phyloP scores from a whole-genome alignment of 2,113 vertebrate genomes.

The Pao palembangensis region DNA sequence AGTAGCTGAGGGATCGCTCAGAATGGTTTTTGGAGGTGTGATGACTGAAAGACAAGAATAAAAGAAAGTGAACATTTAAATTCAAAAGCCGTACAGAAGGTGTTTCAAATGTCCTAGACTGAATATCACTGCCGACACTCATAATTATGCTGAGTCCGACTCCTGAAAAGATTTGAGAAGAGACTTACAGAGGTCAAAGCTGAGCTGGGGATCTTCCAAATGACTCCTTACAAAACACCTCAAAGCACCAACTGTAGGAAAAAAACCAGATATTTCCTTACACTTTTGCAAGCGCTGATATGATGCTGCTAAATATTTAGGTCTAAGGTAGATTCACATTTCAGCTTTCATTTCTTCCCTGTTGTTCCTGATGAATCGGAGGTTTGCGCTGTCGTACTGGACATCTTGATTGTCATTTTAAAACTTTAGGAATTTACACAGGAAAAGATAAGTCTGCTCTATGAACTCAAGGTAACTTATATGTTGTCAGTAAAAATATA shows the following conservation, averaged over 20 bases:
- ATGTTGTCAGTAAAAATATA: too few species aligned
- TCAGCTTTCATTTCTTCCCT: too few species aligned
- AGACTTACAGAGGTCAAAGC: constrained; percentile 90
- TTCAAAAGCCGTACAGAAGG: neutral
- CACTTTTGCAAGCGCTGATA: too few species aligned
- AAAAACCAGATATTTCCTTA: constrained; percentile 1
- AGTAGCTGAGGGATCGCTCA: constrained; percentile 62
- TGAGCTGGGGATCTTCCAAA: constrained; percentile 77
- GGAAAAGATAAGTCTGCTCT: too few species aligned
- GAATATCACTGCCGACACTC: neutral
- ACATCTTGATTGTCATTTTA: too few species aligned
- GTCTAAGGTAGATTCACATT: too few species aligned
- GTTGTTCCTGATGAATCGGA: too few species aligned
- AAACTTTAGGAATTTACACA: too few species aligned
- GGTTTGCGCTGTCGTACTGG: too few species aligned
- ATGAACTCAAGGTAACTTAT: too few species aligned
- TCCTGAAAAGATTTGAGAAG: neutral
- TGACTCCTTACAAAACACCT: constrained; percentile 83
- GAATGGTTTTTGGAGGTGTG: constrained; percentile 73
- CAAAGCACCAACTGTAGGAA: constrained; percentile 79
- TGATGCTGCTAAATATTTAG: too few species aligned
- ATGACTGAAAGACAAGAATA: constrained; percentile 63
- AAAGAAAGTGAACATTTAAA: neutral
- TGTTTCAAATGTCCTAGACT: neutral
- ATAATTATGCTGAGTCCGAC: neutral